Percentiles rank a stretch among this genome's conserved stretches.
Evolutionary conservation across 2,888 invertebrate species (phyloP).

Genomic region (Mantis religiosa): DNA sequence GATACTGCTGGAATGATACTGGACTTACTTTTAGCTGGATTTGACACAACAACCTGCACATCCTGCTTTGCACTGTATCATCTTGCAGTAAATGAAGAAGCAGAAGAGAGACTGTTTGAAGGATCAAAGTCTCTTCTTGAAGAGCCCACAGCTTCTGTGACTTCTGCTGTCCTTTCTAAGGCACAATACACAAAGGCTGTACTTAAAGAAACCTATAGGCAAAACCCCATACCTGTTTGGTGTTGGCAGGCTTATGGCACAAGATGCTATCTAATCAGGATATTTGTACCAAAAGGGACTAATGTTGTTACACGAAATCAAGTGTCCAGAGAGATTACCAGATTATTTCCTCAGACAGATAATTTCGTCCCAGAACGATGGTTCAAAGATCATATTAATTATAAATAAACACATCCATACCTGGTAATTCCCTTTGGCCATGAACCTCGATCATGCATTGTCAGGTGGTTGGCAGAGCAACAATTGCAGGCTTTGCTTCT

Average conservation of each 20-base stretch:
- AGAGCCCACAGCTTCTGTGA: conserved; percentile 49
- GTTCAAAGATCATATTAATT: conserved; percentile 42
- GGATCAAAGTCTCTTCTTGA: conserved; percentile 61
- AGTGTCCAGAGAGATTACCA: conserved; percentile 66
- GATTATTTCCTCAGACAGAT: conserved; percentile 63
- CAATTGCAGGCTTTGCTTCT: conserved; percentile 69
- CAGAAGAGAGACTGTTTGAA: conserved; percentile 62
- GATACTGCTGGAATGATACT: conserved; percentile 81
- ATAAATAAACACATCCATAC: conserved; percentile 54
- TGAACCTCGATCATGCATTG: conserved; percentile 82
- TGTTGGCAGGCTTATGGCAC: conserved; percentile 68
- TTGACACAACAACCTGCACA: conserved; percentile 80
- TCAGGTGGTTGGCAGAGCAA: conserved; percentile 79
- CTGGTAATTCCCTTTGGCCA: conserved; percentile 82
- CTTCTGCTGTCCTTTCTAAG: conserved; percentile 55
- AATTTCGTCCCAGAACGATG: conserved; percentile 70
- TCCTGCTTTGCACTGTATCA: conserved; percentile 76
- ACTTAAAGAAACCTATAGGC: conserved; percentile 76
- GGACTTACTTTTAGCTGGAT: conserved; percentile 79
- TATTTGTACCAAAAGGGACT: conserved; percentile 77
- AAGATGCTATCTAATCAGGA: conserved; percentile 65
- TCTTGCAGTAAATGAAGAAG: conserved; percentile 62
- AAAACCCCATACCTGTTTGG: conserved; percentile 83
- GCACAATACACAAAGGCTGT: conserved; percentile 73
- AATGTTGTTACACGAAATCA: conserved; percentile 82